Evolutionary conservation across 2,113 vertebrate species (phyloP).

Genomic region (Elgaria multicarinata): DNA sequence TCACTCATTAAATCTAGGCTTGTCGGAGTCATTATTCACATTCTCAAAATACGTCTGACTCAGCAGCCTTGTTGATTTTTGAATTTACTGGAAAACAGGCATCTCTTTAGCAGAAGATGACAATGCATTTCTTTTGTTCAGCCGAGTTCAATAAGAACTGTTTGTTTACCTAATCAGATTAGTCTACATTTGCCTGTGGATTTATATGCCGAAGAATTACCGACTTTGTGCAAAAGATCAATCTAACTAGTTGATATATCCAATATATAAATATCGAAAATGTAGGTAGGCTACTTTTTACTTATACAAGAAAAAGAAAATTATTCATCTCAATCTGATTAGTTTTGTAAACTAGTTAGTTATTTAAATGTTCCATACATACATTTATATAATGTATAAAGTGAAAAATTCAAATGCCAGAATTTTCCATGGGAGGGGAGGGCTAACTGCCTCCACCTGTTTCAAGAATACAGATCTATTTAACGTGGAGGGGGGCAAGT

Average conservation of each 20-base stretch:
- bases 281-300: not conserved
- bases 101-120: slow-evolving; percentile 46
- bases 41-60: slow-evolving; percentile 44
- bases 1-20: slow-evolving; percentile 61
- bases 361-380: not conserved
- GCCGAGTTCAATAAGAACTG: not conserved
- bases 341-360: no score
- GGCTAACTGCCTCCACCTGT: no score
- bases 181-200: not conserved
- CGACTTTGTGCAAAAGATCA: not conserved
- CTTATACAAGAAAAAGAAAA: not conserved
- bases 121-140: not conserved
- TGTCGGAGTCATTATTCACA: slow-evolving; percentile 46
- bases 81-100: not conserved
- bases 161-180: not conserved
- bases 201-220: not conserved
- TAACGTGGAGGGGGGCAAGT: no score
- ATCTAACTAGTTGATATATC: not conserved
- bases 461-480: no score
- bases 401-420: not conserved
- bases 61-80: not conserved
- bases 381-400: not conserved
- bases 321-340: not conserved
- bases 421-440: not conserved
- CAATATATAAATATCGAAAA: not conserved